phyloP scores from a whole-genome alignment of 2,797 vertebrate species.

The Syndactyla subalaris region DNA sequence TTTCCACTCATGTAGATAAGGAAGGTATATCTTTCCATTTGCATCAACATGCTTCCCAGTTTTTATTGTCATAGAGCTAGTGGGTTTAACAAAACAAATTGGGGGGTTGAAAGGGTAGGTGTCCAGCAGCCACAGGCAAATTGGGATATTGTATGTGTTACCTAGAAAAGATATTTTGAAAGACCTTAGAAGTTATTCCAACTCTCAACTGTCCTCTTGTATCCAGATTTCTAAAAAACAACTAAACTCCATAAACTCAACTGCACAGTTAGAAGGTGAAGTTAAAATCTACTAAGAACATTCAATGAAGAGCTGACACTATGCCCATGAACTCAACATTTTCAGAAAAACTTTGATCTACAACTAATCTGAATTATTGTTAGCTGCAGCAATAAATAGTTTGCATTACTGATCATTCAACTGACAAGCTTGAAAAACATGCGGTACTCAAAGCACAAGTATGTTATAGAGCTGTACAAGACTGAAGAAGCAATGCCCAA shows the following conservation, averaged over 20 bases:
- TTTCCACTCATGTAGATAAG: slow-evolving; percentile 98
- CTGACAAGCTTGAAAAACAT: rapidly evolving
- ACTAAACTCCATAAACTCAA: not conserved
- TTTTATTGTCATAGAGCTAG: slow-evolving; percentile 99
- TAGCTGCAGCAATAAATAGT: not conserved
- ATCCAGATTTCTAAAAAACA: not conserved
- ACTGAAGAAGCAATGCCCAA: not conserved
- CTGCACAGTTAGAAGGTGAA: not conserved
- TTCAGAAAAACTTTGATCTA: not conserved
- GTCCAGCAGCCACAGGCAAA: slow-evolving; percentile 97
- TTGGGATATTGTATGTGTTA: slow-evolving; percentile 96
- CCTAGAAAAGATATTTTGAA: slow-evolving; percentile 77
- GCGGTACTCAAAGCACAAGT: not conserved
- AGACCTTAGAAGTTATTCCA: not conserved
- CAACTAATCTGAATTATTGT: not conserved
- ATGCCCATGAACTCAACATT: not conserved
- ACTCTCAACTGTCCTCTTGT: not conserved
- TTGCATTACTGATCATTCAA: not conserved
- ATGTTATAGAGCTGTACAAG: not conserved
- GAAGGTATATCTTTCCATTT: slow-evolving; percentile 98
- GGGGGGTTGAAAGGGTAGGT: slow-evolving; percentile 98
- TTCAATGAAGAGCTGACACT: not conserved
- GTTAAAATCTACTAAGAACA: not conserved
- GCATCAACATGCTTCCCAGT: slow-evolving; percentile 98
- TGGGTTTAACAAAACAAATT: slow-evolving; percentile 99